Percentiles rank a stretch among this genome's conserved stretches.
These are phyloP conservation scores for Laterallus jamaicensis DNA, from an alignment of 2,113 vertebrate species.

Conservation along the genomic window DNA sequence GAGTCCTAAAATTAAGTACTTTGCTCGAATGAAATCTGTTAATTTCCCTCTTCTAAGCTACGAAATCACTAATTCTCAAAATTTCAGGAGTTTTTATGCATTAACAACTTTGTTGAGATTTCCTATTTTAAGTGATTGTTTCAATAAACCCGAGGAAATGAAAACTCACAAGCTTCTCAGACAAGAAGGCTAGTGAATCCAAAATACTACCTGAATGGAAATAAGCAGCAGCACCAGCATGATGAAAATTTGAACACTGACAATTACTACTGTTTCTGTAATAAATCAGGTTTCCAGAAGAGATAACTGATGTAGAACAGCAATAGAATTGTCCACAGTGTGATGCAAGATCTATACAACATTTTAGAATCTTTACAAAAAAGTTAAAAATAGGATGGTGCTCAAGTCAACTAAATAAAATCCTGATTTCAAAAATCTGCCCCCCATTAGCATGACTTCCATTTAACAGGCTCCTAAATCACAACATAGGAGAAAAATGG, in stretches of 20 bases:
- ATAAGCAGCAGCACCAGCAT: background rate
- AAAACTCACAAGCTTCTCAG: background rate
- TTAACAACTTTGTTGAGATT: background rate
- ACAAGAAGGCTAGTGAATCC: background rate
- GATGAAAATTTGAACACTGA: background rate
- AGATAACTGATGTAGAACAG: background rate
- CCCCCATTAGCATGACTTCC: background rate
- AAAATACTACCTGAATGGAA: background rate
- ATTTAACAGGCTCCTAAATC: background rate
- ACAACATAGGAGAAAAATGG: background rate
- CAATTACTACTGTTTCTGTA: background rate
- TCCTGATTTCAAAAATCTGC: background rate
- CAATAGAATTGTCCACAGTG: background rate
- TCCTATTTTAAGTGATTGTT: background rate
- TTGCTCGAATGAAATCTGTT: background rate
- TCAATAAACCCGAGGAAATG: background rate
- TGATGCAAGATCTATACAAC: background rate
- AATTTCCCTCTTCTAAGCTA: background rate
- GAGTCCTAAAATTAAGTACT: background rate
- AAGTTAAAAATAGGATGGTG: background rate
- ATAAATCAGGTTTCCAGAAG: background rate
- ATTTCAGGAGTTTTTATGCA: background rate
- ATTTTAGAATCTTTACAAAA: background rate
- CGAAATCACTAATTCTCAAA: background rate
- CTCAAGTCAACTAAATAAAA: background rate